Conservation (phyloP, 2,113 vertebrate genomes). For the Chaetodon auriga region DNA sequence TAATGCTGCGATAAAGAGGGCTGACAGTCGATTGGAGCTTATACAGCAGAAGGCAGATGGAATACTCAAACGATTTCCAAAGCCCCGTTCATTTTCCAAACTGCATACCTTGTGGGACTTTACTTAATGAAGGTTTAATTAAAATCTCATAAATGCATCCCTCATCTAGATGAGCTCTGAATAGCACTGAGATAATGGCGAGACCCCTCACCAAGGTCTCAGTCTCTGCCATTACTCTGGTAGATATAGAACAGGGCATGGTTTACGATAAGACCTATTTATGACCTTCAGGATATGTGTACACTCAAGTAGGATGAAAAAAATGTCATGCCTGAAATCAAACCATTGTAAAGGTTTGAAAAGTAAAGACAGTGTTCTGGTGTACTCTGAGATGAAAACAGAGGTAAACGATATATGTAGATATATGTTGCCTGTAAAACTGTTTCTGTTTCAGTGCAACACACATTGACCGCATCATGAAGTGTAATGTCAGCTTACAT, state of each 20-base stretch:
- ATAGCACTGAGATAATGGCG: conserved; percentile 28
- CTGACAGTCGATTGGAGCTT: conserved; percentile 33
- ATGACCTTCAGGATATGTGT: conserved; percentile 23
- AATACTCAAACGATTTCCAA: conserved; percentile 44
- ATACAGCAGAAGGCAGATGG: conserved; percentile 48
- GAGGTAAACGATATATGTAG: too few species aligned
- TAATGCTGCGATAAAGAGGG: conserved; percentile 52
- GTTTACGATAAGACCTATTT: neutral
- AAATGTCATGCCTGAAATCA: neutral
- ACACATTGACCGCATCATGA: too few species aligned
- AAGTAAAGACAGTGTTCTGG: neutral
- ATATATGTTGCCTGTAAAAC: too few species aligned
- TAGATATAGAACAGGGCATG: neutral
- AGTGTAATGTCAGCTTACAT: too few species aligned
- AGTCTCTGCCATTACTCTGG: neutral
- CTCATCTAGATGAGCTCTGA: conserved; percentile 45
- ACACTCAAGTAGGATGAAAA: neutral
- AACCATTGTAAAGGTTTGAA: neutral
- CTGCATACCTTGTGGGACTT: conserved; percentile 51
- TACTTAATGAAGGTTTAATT: conserved; percentile 70
- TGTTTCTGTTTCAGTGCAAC: too few species aligned
- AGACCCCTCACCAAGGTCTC: conserved; percentile 21
- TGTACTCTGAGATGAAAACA: too few species aligned
- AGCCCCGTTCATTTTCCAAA: conserved; percentile 57
- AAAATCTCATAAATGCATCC: conserved; percentile 60